A percentile compares a stretch with the other conserved stretches of the same genome.
phyloP scores from a whole-genome alignment of 2,113 vertebrate species.

The Aleadryas rufinucha region DNA sequence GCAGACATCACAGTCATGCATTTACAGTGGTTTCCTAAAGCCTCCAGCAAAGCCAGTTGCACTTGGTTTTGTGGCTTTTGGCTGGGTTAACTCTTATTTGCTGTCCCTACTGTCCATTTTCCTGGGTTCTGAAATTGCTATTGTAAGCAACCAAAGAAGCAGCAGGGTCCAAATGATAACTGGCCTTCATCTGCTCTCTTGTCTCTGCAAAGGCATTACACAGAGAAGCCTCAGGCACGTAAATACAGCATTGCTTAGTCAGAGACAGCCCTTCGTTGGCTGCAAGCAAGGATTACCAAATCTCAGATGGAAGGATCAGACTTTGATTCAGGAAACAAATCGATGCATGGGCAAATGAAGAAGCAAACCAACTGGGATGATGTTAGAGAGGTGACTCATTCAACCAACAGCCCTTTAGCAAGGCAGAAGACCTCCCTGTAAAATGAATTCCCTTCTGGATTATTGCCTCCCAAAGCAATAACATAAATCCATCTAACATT shows the following conservation, averaged over 20 bases:
- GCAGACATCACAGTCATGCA: background rate
- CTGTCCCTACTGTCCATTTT: background rate
- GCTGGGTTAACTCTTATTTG: background rate
- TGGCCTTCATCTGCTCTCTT: background rate
- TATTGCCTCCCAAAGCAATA: constrained; percentile 68
- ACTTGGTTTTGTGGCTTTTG: background rate
- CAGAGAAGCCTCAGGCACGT: background rate
- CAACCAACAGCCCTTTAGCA: constrained; percentile 27
- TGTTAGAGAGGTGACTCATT: background rate
- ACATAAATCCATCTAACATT: constrained; percentile 73
- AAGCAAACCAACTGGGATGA: background rate
- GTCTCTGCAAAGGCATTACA: background rate
- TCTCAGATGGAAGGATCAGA: background rate
- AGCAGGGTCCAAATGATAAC: background rate
- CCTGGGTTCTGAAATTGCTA: background rate
- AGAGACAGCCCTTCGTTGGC: background rate
- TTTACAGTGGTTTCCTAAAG: background rate
- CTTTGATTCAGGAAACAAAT: background rate
- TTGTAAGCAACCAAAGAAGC: background rate
- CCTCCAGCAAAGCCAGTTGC: background rate
- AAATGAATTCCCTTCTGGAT: constrained; percentile 61
- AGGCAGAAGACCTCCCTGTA: constrained; percentile 27
- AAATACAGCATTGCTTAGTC: background rate
- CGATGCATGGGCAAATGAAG: background rate
- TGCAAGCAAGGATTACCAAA: background rate